Percentiles rank a stretch among this genome's conserved stretches.
Evolutionary conservation across 2,113 vertebrate species (phyloP).

Genomic region (Hydrolagus affinis): DNA sequence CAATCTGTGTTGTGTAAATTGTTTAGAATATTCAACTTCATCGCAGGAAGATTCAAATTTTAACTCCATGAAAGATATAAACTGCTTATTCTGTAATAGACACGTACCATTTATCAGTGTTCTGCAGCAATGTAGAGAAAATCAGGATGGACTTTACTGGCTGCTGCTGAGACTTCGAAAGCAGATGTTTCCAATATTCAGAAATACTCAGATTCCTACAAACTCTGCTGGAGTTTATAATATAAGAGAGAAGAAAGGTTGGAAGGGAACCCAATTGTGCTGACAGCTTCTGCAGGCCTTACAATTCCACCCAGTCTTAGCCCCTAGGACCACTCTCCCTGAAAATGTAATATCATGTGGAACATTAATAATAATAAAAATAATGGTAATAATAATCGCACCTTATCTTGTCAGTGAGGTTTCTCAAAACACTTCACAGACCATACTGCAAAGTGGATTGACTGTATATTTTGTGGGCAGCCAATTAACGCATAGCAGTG

Average conservation of each 20-base stretch:
- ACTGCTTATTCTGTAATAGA: background rate
- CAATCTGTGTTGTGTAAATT: background rate
- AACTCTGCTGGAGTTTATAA: background rate
- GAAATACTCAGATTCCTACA: background rate
- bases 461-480: too few relatives aligned
- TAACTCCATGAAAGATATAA: background rate
- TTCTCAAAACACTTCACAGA: too few relatives aligned
- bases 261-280: background rate
- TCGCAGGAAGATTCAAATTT: background rate
- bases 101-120: background rate
- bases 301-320: too few relatives aligned
- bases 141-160: background rate
- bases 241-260: background rate
- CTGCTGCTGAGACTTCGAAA: background rate
- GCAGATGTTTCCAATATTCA: background rate
- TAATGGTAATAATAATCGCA: too few relatives aligned
- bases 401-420: too few relatives aligned
- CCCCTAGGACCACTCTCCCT: background rate
- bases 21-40: slow-evolving; percentile 19
- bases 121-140: background rate
- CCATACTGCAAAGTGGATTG: too few relatives aligned
- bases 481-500: too few relatives aligned
- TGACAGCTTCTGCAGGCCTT: background rate
- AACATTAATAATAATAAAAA: too few relatives aligned
- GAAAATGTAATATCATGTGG: too few relatives aligned